Conservation (phyloP, 1,140 invertebrate species). For the Caerostris extrusa region DNA sequence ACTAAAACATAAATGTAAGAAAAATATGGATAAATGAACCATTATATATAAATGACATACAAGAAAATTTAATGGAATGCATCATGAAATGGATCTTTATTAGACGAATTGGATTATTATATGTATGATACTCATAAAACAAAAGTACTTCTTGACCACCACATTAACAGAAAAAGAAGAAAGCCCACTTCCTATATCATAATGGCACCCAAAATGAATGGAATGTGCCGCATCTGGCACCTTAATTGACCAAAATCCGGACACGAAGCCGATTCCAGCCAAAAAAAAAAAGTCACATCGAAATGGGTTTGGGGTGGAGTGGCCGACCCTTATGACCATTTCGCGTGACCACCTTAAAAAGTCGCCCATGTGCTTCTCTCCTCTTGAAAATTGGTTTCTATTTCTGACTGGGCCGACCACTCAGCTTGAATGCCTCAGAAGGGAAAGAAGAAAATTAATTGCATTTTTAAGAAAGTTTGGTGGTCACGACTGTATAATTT, state of each 20-base stretch:
- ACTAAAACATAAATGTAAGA: too few relatives aligned
- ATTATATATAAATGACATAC: too few relatives aligned
- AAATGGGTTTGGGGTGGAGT: constrained; percentile 28
- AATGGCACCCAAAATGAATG: neutral
- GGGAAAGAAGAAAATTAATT: constrained; percentile 1
- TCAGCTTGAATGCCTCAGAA: neutral
- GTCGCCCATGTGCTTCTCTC: neutral
- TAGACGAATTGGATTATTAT: too few relatives aligned
- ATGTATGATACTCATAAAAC: neutral
- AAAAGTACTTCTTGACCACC: too few relatives aligned
- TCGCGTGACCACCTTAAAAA: constrained; percentile 47
- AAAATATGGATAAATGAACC: too few relatives aligned
- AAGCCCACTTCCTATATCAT: neutral
- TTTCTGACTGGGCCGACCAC: neutral
- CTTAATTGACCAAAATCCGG: constrained; percentile 4
- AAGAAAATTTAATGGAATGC: too few relatives aligned
- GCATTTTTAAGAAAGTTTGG: constrained; percentile 15
- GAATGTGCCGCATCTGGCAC: neutral
- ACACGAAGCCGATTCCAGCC: constrained; percentile 17
- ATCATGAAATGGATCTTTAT: too few relatives aligned
- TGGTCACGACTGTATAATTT: constrained; percentile 11
- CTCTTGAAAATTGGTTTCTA: constrained; percentile 31
- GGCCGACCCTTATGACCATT: constrained; percentile 35
- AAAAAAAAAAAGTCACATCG: constrained; percentile 35
- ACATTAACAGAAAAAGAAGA: neutral